phyloP scores from a whole-genome alignment of 2,797 vertebrate genomes.

The Anguilla megastoma region DNA sequence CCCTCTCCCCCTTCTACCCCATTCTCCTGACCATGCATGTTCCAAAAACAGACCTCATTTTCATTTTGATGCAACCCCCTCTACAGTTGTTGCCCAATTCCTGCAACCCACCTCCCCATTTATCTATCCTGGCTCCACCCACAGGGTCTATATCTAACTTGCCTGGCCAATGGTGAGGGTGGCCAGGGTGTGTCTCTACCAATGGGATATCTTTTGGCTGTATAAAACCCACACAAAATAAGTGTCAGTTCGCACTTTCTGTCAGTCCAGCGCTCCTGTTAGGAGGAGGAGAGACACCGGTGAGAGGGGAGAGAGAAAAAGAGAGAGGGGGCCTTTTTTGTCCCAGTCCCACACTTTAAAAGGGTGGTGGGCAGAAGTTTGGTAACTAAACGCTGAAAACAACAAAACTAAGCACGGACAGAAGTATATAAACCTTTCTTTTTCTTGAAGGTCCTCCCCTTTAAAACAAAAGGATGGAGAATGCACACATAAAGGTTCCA shows the following conservation, averaged over 20 bases:
- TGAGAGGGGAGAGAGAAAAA: constrained; percentile 46
- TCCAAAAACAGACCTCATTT: constrained; percentile 75
- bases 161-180: constrained; percentile 68
- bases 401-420: constrained; percentile 51
- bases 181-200: constrained; percentile 58
- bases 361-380: constrained; percentile 65
- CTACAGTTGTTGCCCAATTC: constrained; percentile 71
- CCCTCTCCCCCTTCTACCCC: constrained; percentile 75
- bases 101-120: constrained; percentile 48
- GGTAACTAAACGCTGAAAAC: constrained; percentile 8
- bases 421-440: constrained; percentile 57
- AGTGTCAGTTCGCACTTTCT: constrained; percentile 77
- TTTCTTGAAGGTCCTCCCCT: constrained; percentile 66
- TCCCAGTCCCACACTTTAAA: constrained; percentile 35
- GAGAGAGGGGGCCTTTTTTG: constrained; percentile 27
- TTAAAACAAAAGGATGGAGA: constrained; percentile 79
- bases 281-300: constrained; percentile 62
- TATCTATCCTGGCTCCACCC: constrained; percentile 60
- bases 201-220: constrained; percentile 66
- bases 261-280: constrained; percentile 69
- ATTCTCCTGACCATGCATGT: constrained; percentile 68
- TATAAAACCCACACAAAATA: constrained; percentile 77
- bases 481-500: constrained; percentile 77
- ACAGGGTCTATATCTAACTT: constrained; percentile 61
- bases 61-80: constrained; percentile 65